Conservation (phyloP, 2,888 invertebrate genomes). For the Chymomyza amoena region DNA sequence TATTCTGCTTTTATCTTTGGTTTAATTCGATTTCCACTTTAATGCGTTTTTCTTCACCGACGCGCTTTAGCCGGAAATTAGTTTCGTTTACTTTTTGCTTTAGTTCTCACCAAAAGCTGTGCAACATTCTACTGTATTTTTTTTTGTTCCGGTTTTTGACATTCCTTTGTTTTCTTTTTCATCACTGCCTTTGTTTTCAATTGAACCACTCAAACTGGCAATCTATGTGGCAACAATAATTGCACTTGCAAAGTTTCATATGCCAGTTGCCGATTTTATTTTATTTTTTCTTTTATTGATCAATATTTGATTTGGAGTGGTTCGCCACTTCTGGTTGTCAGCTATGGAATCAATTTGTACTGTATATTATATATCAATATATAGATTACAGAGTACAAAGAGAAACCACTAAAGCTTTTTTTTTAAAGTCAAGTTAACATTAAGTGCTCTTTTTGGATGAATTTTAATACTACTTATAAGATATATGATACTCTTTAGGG, state of each 20-base stretch:
- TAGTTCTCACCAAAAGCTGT: neutral
- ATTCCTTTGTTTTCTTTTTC: neutral
- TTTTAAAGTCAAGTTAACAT: neutral
- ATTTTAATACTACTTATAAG: neutral
- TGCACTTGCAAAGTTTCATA: neutral
- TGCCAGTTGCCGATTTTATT: neutral
- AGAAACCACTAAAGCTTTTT: neutral
- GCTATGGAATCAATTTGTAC: constrained; percentile 17
- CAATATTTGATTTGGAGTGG: neutral
- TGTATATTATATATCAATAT: constrained; percentile 4
- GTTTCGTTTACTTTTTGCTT: constrained; percentile 56
- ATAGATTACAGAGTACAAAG: neutral
- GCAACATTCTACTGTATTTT: neutral
- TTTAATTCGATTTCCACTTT: constrained; percentile 68
- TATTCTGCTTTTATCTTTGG: constrained; percentile 22
- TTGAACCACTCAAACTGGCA: neutral
- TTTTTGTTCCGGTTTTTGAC: neutral
- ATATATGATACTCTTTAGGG: neutral
- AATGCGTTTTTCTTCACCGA: constrained; percentile 31
- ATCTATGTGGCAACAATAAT: neutral
- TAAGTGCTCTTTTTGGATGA: neutral
- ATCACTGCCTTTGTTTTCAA: neutral
- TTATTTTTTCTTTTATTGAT: neutral
- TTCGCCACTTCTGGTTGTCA: neutral
- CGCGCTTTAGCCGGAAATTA: constrained; percentile 64